Evolutionary conservation across 2,113 vertebrate species (phyloP), one percentile per base, ranked within the genome.

Genomic region (Conger conger): DNA sequence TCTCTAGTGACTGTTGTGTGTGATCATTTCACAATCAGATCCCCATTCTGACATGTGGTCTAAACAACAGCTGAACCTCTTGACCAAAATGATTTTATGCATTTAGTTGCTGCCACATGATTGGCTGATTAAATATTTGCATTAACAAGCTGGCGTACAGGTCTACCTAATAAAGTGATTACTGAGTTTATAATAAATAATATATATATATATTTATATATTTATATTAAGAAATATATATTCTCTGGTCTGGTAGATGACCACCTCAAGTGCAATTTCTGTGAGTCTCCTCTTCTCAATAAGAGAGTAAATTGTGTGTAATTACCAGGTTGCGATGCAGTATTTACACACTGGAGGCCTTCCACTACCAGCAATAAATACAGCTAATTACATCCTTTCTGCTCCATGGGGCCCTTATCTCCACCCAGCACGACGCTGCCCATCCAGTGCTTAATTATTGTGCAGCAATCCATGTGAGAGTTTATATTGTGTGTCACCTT

Each of bases 361-460:
- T 73, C 80, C 86, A 89, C 90, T 87, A 83, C 87, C 80, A 80
- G 90, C 83, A 81, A 92, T 91, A 93, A 95, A 94, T 92, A 91
- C 87, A 91, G 88, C 89, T 93, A 94, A 95, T 94, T 92, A 92
- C 93, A 93, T 91, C 90, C 89, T 92, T 89, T 91, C 63, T 87
- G 88, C 91, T 94, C 88, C 89, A 88, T 89, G 87, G 91, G 83
- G 82, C 88, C 90, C 93, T 93, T 94, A 94, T 95, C 93, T 92
- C 89, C 92, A 91, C 91, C 92, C 92, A 92, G 92, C 93, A 93
- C 93, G 94, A 94, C 92, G 90, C 92, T 86, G 91, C 91, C 90
- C 90, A 93, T 88, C 88, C 88, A 90, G 91, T 92, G 91, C 93
- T 92, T 94, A 89, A 94, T 94, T 92, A 93, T 87, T 87, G 90